These are phyloP conservation scores for Menidia menidia DNA, from an alignment of 2,797 vertebrate species.

Conservation along the genomic window DNA sequence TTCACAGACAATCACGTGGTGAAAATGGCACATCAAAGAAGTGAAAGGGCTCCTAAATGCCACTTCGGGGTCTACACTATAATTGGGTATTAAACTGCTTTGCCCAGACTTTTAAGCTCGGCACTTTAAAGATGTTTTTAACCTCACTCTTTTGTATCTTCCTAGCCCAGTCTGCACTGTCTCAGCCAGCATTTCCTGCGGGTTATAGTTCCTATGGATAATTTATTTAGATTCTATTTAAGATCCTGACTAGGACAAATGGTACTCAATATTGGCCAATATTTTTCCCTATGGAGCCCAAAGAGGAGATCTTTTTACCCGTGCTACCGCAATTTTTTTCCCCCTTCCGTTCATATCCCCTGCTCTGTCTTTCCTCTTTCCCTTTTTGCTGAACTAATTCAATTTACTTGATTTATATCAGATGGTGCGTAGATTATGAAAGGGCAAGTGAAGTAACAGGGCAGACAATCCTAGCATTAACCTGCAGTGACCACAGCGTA, in stretches of 20 bases:
- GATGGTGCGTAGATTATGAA: conserved; percentile 53
- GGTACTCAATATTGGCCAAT: conserved; percentile 70
- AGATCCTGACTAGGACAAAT: conserved; percentile 81
- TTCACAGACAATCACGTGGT: conserved; percentile 18
- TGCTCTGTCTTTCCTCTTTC: conserved; percentile 44
- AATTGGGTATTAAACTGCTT: conserved; percentile 59
- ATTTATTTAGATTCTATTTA: conserved; percentile 82
- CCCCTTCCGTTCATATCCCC: conserved; percentile 55
- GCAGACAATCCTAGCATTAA: conserved; percentile 39
- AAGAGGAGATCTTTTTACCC: conserved; percentile 68
- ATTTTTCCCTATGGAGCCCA: conserved; percentile 72
- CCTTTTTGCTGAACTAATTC: conserved; percentile 20
- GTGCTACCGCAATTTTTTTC: conserved; percentile 61
- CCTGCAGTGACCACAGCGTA: conserved; percentile 25
- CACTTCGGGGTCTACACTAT: conserved; percentile 30
- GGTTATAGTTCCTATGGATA: conserved; percentile 79
- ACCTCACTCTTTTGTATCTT: conserved; percentile 45
- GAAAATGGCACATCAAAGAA: conserved; percentile 46
- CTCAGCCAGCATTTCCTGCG: conserved; percentile 77
- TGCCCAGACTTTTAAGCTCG: conserved; percentile 52
- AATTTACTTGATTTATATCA: conserved; percentile 61
- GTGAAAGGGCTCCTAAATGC: conserved; percentile 51
- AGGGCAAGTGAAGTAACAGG: conserved; percentile 39
- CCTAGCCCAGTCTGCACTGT: conserved; percentile 48
- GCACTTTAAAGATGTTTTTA: conserved; percentile 38